Evolutionary conservation across 2,888 invertebrate genomes (phyloP), one percentile per base, ranked within the genome.

Genomic region (Rhabditophanes sp.): DNA sequence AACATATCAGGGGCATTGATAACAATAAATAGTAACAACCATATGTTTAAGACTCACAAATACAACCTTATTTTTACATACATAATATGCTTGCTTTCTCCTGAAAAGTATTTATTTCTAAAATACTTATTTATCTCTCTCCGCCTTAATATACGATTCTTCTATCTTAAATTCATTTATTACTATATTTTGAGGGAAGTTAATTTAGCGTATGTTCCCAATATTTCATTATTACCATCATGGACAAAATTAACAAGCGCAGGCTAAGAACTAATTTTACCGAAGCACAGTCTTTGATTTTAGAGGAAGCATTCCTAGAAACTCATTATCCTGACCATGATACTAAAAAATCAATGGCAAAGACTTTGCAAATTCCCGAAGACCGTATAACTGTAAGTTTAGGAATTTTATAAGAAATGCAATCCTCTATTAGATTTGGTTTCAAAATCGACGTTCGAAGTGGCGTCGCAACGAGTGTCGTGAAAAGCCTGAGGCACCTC

Each of bases 241-340:
- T n/a, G n/a, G n/a, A n/a, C n/a, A n/a, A n/a, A n/a, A n/a, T n/a
- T 22, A 11, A 11, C 23, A 47, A 45, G 20, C 27, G 55, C 7
- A 37, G 58, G 15, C 48, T 49, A 24, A 46, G 58, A 7, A 58
- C 56, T 6, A 55, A 56, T 25, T 58, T 58, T 38, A 53, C 50
- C 11, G 55, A 58, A 19, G 37, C 36, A 1, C 58, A 58, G 23
- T 48, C 52, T 9, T 27, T 35, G 5, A 46, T 48, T 21, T 35
- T 58, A 3, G 58, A 58, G 31, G 45, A 48, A 7, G 45, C 50
- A 2, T 58, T 57, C 30, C 44, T 45, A 35, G 44, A 39, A 5
- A 47, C 51, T 1, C 56, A 58, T 35, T 58, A 58, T 25, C 58
- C 58, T 3, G 56, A 56, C 39, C 49, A 49, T 23, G 42, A 44